Percentiles rank a stretch among this genome's conserved stretches.
These are phyloP conservation scores for Zaprionus camerounensis DNA, from an alignment of 1,140 invertebrate genomes.

Conservation along the genomic window DNA sequence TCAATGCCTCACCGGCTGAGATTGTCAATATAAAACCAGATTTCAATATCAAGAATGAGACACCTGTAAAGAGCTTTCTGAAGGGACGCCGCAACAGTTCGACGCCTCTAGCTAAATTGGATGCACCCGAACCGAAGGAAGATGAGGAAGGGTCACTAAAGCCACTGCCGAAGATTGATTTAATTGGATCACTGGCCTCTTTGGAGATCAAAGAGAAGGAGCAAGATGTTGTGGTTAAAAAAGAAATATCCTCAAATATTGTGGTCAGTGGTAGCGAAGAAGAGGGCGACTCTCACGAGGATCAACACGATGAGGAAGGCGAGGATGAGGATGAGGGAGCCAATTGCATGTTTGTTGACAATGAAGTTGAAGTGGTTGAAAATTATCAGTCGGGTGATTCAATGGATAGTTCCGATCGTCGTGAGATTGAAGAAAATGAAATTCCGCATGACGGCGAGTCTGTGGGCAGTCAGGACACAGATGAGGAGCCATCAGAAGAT, in stretches of 20 bases:
- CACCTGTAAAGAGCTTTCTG: constrained; percentile 18
- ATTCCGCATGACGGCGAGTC: constrained; percentile 67
- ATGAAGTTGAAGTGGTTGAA: constrained; percentile 51
- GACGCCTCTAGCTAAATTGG: constrained; percentile 50
- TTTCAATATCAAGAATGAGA: not conserved
- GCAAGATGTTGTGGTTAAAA: not conserved
- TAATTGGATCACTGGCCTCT: constrained; percentile 35
- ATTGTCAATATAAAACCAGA: not conserved
- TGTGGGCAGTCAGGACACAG: constrained; percentile 74
- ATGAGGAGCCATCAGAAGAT: constrained; percentile 32
- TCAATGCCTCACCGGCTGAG: not conserved
- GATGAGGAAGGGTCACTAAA: constrained; percentile 6
- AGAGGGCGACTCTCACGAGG: constrained; percentile 9
- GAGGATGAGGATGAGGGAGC: constrained; percentile 19
- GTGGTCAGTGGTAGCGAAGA: constrained; percentile 38
- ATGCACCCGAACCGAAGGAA: not conserved
- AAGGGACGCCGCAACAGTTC: constrained; percentile 59
- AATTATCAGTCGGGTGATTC: constrained; percentile 76
- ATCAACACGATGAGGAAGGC: constrained; percentile 5
- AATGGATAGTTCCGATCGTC: constrained; percentile 58
- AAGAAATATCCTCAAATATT: not conserved
- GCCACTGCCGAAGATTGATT: constrained; percentile 52
- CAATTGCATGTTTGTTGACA: constrained; percentile 43
- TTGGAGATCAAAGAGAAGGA: constrained; percentile 1
- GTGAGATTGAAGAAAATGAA: constrained; percentile 66